Evolutionary conservation across 2,797 vertebrate species (phyloP).

Genomic region (Lates japonicus): DNA sequence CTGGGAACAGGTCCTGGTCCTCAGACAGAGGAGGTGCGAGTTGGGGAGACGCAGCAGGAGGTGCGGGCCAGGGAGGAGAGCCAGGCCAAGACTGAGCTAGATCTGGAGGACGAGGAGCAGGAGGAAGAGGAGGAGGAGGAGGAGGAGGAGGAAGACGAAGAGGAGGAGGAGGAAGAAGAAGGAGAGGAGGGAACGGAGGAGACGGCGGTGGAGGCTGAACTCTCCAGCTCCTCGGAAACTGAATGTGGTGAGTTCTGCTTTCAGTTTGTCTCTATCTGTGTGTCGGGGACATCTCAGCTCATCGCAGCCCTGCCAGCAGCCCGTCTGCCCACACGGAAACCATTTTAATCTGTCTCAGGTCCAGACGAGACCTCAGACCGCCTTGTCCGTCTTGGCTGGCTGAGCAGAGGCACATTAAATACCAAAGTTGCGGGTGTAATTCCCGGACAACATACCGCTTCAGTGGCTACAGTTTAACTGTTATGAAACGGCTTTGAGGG

Average conservation of each 20-base stretch:
- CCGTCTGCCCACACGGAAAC: constrained; percentile 46
- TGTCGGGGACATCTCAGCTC: constrained; percentile 11
- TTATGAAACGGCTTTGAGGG: constrained; percentile 33
- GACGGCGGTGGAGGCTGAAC: constrained; percentile 75
- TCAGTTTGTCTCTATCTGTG: constrained; percentile 1
- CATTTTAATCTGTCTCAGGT: constrained; percentile 40
- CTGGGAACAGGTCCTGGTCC: constrained; percentile 39
- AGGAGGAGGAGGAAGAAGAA: constrained; percentile 57
- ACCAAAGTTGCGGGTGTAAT: constrained; percentile 43
- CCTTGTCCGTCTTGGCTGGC: constrained; percentile 15
- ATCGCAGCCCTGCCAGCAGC: constrained; percentile 25
- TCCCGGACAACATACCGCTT: constrained; percentile 38
- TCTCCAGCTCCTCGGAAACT: constrained; percentile 81
- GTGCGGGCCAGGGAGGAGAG: constrained; percentile 54
- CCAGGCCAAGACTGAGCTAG: constrained; percentile 41
- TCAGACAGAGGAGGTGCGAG: constrained; percentile 51
- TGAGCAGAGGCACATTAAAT: constrained; percentile 29
- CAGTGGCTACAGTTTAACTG: constrained; percentile 28
- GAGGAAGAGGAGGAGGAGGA: constrained; percentile 53
- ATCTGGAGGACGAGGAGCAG: constrained; percentile 53
- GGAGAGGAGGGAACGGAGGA: constrained; percentile 75
- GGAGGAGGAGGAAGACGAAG: constrained; percentile 62
- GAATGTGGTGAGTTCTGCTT: constrained; percentile 81
- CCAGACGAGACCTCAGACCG: constrained; percentile 61
- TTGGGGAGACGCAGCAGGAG: constrained; percentile 48